Evolutionary conservation across 2,113 vertebrate species (phyloP).

Genomic region (Mionectes macconnelli): DNA sequence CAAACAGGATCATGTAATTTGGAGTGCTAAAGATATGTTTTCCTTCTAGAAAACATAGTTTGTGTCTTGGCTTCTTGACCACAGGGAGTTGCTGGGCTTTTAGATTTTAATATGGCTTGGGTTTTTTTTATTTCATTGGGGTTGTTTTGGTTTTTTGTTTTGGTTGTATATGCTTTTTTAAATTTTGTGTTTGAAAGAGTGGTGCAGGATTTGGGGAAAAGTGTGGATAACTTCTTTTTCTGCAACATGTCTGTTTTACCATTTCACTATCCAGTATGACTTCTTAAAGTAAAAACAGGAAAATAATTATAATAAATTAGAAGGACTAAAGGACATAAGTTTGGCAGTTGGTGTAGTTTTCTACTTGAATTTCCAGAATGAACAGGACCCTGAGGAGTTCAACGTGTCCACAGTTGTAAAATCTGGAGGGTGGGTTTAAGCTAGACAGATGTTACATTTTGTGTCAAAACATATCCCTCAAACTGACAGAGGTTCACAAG

Average conservation of each 20-base stretch:
- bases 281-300: not conserved
- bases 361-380: not conserved
- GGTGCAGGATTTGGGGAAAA: not conserved
- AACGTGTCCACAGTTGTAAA: not conserved
- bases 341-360: not conserved
- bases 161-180: not conserved
- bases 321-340: not conserved
- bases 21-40: not conserved
- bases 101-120: not conserved
- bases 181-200: not conserved
- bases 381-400: not conserved
- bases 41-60: not conserved
- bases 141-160: not conserved
- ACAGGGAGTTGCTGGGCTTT: not conserved
- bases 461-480: not conserved
- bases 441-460: not conserved
- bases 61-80: not conserved
- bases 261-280: not conserved
- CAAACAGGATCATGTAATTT: not conserved
- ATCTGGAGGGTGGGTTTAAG: not conserved
- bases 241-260: not conserved
- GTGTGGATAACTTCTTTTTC: not conserved
- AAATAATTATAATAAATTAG: not conserved
- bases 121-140: accelerated
- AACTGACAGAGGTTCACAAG: not conserved